Conservation (phyloP, 2,113 vertebrate genomes). For the Pontoporia blainvillei region DNA sequence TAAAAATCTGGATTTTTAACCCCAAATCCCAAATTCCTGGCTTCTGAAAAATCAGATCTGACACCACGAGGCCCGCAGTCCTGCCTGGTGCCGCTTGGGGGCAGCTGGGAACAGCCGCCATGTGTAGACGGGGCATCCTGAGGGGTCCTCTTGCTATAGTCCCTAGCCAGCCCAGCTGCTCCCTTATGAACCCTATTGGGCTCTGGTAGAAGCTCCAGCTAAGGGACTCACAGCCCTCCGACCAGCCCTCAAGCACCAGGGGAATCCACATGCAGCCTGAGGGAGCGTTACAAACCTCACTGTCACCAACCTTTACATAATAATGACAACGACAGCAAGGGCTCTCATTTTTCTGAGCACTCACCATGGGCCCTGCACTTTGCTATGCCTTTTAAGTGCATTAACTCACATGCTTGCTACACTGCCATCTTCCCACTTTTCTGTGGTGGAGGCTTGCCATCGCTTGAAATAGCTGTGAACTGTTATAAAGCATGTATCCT, state of each 20-base stretch:
- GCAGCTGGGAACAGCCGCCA: background rate
- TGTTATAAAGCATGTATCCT: background rate
- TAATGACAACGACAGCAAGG: background rate
- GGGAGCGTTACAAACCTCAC: background rate
- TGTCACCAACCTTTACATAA: background rate
- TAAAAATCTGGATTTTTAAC: background rate
- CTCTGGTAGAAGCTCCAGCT: background rate
- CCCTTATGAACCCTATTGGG: accelerated
- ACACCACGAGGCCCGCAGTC: no score
- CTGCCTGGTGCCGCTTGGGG: background rate
- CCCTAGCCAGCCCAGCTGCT: background rate
- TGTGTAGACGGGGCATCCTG: accelerated
- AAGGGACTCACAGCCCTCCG: no score
- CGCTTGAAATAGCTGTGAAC: background rate
- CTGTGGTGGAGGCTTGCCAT: background rate
- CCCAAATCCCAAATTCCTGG: background rate
- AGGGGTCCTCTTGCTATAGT: no score
- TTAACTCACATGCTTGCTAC: background rate
- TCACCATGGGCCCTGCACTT: background rate
- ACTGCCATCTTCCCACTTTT: background rate
- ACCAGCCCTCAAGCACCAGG: background rate
- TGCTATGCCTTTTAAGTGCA: background rate
- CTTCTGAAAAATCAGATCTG: background rate
- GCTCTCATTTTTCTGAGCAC: background rate
- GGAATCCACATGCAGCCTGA: background rate